A percentile compares a stretch with the other conserved stretches of the same genome.
Evolutionary conservation across 2,113 vertebrate genomes (phyloP).

Genomic region (Lota lota): DNA sequence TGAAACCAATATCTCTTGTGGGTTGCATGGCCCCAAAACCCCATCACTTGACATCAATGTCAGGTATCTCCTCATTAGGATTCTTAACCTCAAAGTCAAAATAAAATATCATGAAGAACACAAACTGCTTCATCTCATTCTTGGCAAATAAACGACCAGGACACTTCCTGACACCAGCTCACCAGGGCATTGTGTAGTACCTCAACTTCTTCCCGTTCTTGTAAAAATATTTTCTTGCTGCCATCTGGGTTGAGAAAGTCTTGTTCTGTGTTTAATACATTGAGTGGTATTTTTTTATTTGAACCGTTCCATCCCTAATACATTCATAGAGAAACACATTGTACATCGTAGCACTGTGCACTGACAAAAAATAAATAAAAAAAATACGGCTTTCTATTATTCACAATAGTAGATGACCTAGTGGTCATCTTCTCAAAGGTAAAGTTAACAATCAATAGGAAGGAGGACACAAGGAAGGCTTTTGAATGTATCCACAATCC

Average conservation of each 20-base stretch:
- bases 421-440: too few species aligned
- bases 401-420: too few species aligned
- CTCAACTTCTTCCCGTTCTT: constrained; percentile 83
- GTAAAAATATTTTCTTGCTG: constrained; percentile 84
- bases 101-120: constrained; percentile 81
- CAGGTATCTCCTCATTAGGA: constrained; percentile 71
- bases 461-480: too few species aligned
- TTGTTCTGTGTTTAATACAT: too few species aligned
- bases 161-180: constrained; percentile 82
- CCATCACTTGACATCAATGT: constrained; percentile 75
- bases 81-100: constrained; percentile 86
- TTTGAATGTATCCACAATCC: too few species aligned
- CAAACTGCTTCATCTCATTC: constrained; percentile 87
- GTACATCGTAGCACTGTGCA: too few species aligned
- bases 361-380: too few species aligned
- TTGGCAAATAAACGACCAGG: constrained; percentile 86
- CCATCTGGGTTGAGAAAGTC: constrained; percentile 78
- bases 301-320: too few species aligned
- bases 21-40: constrained; percentile 87
- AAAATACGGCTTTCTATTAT: too few species aligned
- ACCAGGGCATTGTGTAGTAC: constrained; percentile 90
- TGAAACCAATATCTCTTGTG: constrained; percentile 72
- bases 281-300: too few species aligned
- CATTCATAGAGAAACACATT: too few species aligned
- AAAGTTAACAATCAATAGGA: too few species aligned